Evolutionary conservation across 2,888 invertebrate species (phyloP), one percentile per base, ranked within the genome.

Genomic region (Apeira syringaria): DNA sequence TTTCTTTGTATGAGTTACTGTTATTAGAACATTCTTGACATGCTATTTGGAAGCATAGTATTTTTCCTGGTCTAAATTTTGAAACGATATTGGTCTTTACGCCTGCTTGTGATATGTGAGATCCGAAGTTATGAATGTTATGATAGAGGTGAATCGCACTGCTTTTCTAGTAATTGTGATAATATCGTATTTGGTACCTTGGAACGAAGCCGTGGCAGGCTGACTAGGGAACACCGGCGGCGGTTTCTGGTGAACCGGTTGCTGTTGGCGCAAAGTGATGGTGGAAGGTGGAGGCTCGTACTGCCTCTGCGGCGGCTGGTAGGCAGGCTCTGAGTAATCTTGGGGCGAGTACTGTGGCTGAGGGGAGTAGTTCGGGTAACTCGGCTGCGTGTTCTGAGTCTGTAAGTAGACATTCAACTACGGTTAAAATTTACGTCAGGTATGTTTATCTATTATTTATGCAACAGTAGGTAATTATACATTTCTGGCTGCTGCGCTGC

Each of bases 161-260:
- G n/a, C n/a, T n/a, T n/a, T n/a, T n/a, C n/a, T n/a, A n/a, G n/a
- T n/a, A n/a, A n/a, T n/a, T n/a, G n/a, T n/a, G n/a, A n/a, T n/a
- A 2, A 3, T 10, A 10, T 11, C 15, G 4, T 15, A 15, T 15
- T 9, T 58, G n/a, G n/a, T n/a, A 93, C 94, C 94, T 91, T 91
- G 87, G 76, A 91, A 92, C 62, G 92, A 93, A 70, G 93, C 92
- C 80, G 95, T 92, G 70, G 95, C 96, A 65, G 96, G 96, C 88
- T 96, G 96, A 61, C 95, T 95, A 60, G 93, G 80, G 69, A 93
- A 94, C 56, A 96, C 93, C 52, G 95, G 95, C 43, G 94, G 91
- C 51, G 95, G 94, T 73, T 86, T 87, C 90, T 96, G 96, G 64
- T 93, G 93, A 42, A 96, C 91, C 13, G 96, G 96, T 53, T 92